These are phyloP conservation scores for Platichthys stellatus DNA, from an alignment of 2,113 vertebrate species.

Conservation along the genomic window DNA sequence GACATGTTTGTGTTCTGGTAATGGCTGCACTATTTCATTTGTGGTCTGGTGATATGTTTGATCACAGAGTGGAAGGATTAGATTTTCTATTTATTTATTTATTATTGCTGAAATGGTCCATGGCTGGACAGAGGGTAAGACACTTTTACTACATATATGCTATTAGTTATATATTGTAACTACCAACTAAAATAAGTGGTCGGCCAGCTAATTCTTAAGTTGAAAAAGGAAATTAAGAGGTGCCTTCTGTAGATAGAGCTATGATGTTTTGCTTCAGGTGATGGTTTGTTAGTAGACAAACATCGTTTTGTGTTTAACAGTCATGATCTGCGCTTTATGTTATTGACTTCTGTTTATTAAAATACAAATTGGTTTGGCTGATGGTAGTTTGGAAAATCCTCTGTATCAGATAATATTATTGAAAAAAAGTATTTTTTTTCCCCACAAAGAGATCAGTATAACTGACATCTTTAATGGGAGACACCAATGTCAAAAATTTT, in stretches of 20 bases:
- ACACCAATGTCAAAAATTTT: too few species aligned
- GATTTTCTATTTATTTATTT: background rate
- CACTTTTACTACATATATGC: background rate
- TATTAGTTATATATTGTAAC: background rate
- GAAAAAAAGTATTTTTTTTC: background rate
- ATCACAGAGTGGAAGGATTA: conserved; percentile 24
- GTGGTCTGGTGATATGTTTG: conserved; percentile 54
- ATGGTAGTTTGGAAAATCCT: background rate
- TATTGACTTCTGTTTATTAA: background rate
- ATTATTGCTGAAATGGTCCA: too few species aligned
- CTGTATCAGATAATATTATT: too few species aligned
- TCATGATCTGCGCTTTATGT: conserved; percentile 1
- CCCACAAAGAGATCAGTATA: too few species aligned
- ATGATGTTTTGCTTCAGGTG: background rate
- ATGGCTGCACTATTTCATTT: conserved; percentile 61
- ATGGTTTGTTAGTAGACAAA: background rate
- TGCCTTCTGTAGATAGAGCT: background rate
- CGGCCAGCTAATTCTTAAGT: background rate
- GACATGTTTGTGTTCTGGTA: conserved; percentile 64
- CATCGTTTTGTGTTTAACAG: background rate
- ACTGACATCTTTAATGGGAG: too few species aligned
- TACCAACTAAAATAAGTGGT: background rate
- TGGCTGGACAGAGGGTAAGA: too few species aligned
- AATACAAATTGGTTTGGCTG: background rate
- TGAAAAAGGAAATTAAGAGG: background rate